Conservation (phyloP, 37 sponge, comb jelly and placozoan species). For the Geodia barretti region DNA sequence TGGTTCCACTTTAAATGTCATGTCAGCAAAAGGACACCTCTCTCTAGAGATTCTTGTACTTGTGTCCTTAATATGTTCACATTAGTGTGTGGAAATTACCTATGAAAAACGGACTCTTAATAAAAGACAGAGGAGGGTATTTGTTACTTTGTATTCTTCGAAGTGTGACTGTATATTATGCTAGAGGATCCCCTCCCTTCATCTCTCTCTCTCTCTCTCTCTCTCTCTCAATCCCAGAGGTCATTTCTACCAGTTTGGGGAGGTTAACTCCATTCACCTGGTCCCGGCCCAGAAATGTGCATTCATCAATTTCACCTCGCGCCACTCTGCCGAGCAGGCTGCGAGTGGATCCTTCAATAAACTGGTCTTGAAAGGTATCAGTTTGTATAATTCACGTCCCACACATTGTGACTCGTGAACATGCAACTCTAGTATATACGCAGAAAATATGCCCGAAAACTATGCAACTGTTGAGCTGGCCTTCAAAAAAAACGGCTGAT, state of each 20-base stretch:
- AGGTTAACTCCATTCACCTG: constrained; percentile 72
- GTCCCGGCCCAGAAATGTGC: constrained; percentile 90
- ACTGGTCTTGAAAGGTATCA: constrained; percentile 81
- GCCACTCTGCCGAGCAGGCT: constrained; percentile 89
- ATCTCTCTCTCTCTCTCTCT: constrained; percentile 3
- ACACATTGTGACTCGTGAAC: no score
- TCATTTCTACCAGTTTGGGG: constrained; percentile 95
- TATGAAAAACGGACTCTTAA: no score
- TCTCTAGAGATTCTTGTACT: not conserved
- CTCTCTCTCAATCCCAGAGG: constrained; percentile 36
- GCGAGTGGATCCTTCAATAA: constrained; percentile 84
- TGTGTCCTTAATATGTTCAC: no score
- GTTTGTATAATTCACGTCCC: not conserved
- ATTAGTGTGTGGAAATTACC: no score
- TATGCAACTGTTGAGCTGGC: no score
- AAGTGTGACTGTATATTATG: no score
- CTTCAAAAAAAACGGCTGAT: no score
- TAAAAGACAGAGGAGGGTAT: not conserved
- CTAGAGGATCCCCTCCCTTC: no score
- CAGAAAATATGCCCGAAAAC: no score
- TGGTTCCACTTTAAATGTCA: no score
- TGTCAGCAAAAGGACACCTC: not conserved
- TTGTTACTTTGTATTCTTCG: no score
- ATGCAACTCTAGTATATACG: no score
- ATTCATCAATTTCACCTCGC: constrained; percentile 83